Evolutionary conservation across 1,140 invertebrate genomes (phyloP).

Genomic region (Semibalanus balanoides): DNA sequence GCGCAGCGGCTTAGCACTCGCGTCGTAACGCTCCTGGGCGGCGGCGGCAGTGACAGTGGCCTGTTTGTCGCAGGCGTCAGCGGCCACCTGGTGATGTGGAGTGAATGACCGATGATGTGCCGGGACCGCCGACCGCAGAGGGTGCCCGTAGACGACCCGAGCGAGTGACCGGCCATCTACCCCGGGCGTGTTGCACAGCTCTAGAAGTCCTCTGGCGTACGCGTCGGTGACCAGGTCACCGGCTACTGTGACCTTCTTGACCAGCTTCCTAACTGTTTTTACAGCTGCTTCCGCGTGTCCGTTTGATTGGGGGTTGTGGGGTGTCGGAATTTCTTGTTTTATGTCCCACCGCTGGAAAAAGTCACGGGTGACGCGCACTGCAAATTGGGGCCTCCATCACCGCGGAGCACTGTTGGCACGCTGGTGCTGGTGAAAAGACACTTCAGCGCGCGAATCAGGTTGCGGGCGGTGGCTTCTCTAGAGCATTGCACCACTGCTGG

Average conservation of each 20-base stretch:
- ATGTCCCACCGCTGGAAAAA: conserved; percentile 11
- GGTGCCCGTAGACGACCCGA: not conserved
- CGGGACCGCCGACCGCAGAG: not conserved
- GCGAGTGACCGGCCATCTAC: not conserved
- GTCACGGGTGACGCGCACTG: not conserved
- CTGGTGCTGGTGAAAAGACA: not conserved
- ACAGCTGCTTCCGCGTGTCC: conserved; percentile 11
- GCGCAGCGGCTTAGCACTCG: not conserved
- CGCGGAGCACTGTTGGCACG: not conserved
- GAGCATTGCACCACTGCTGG: not conserved
- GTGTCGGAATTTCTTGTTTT: not conserved
- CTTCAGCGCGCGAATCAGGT: not conserved
- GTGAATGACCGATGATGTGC: not conserved
- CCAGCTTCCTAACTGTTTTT: conserved; percentile 12
- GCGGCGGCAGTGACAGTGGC: not conserved
- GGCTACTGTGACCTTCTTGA: conserved; percentile 4
- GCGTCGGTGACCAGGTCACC: conserved; percentile 7
- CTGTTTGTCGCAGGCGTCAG: not conserved
- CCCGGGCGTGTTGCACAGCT: conserved; percentile 3
- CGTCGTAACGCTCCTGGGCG: not conserved
- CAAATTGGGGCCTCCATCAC: not conserved
- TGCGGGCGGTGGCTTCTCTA: not conserved
- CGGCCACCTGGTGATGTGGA: not conserved
- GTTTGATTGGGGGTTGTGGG: conserved; percentile 15
- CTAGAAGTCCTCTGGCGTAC: conserved; percentile 8